Evolutionary conservation across 1,140 invertebrate genomes (phyloP).

Genomic region (Cherax quadricarinatus): DNA sequence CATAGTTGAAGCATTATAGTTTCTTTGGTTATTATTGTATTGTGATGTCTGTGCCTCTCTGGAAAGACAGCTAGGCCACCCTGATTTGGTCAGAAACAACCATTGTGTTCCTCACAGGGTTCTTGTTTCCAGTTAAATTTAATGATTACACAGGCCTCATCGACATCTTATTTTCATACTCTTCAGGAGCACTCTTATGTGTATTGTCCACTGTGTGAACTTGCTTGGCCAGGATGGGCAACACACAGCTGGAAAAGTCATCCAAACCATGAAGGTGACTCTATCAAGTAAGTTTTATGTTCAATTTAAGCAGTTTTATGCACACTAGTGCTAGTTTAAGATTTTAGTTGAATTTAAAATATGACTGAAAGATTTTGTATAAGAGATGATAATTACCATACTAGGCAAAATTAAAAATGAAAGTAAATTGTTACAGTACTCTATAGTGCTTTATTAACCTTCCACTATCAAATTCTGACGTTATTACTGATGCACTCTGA

Average conservation of each 20-base stretch:
- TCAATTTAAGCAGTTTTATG: neutral
- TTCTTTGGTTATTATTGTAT: too few relatives aligned
- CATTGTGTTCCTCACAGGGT: neutral
- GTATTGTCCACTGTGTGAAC: slow-evolving; percentile 86
- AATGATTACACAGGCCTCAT: neutral
- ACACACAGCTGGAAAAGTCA: slow-evolving; percentile 81
- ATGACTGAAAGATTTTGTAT: too few relatives aligned
- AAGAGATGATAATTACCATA: neutral
- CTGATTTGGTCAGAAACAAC: too few relatives aligned
- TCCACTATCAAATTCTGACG: too few relatives aligned
- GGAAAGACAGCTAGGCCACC: too few relatives aligned
- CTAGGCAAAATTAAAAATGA: neutral
- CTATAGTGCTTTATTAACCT: neutral
- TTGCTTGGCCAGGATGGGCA: slow-evolving; percentile 86
- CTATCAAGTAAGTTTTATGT: slow-evolving; percentile 76
- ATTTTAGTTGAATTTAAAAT: too few relatives aligned
- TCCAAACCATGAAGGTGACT: slow-evolving; percentile 81
- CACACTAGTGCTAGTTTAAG: neutral
- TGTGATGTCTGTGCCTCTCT: neutral
- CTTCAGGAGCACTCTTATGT: slow-evolving; percentile 79
- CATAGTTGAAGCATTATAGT: too few relatives aligned
- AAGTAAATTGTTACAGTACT: neutral
- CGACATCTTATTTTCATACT: neutral
- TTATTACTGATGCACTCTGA: too few relatives aligned
- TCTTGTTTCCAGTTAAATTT: neutral